Conservation (phyloP, 2,888 invertebrate species). For the Psylliodes chrysocephalus region DNA sequence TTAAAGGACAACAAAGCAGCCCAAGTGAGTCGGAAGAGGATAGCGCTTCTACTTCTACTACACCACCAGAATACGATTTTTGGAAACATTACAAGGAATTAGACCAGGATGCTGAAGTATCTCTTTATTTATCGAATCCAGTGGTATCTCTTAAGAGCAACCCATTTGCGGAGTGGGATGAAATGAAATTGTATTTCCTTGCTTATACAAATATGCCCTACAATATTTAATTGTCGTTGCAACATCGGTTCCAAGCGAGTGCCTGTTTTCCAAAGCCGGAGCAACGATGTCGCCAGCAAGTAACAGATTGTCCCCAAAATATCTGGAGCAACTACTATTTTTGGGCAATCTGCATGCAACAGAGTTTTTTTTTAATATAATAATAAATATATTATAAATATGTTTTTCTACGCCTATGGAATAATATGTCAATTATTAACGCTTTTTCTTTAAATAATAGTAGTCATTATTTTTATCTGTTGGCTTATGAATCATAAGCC, state of each 20-base stretch:
- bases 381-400: too few relatives aligned
- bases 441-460: too few relatives aligned
- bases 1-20: neutral
- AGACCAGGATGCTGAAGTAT: neutral
- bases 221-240: neutral
- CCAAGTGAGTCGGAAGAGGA: neutral
- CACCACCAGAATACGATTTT: neutral
- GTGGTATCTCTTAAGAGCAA: neutral
- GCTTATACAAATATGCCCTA: conserved; percentile 15
- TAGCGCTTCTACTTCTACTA: neutral
- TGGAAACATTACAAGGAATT: neutral
- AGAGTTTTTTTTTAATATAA: conserved; percentile 1
- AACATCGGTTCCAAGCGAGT: neutral
- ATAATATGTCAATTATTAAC: too few relatives aligned
- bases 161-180: conserved; percentile 18
- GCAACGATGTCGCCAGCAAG: neutral
- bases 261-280: too few relatives aligned
- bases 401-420: too few relatives aligned
- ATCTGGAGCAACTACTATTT: neutral
- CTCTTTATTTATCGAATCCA: neutral
- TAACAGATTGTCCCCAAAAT: neutral
- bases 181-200: conserved; percentile 13
- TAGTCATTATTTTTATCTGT: too few relatives aligned
- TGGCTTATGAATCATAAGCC: too few relatives aligned
- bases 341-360: neutral